Base-by-base conservation (phyloP, 2,888 invertebrate genomes). In the Formica aserva region DNA sequence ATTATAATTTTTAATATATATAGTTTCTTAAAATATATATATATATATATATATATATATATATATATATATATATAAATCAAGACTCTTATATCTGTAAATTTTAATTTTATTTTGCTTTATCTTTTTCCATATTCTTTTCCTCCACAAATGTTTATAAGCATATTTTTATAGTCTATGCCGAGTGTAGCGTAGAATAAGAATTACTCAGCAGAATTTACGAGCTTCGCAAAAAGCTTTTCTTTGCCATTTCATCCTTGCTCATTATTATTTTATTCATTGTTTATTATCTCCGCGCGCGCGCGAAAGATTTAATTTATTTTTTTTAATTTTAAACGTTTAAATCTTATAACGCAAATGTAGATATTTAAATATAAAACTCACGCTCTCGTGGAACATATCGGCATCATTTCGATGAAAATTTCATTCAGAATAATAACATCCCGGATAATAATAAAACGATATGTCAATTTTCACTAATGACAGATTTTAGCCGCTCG, bases 381-480 rank as follows among this genome's bases (percentile, higher is more conserved):
- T 22, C 22, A 3, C 0, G 13, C 22, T 15, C n/a, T 62, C 3
- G 9, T 6, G n/a, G 3, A 41, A 60, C 41, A 74, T 5, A 29
- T 9, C 5, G 9, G 15, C 15, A 29, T 60, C 41, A 13, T 45
- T 75, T 75, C 29, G 63, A 75, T 62, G 65, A 35, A 65, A 52
- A 35, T 76, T 35, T 65, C 5, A 22, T 35, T 48, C 18, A 15
- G 8, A 45, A 45, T 13, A 45, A 45, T 15, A 15, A 4, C 4
- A 45, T 45, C 3, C 13, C 13, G 45, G 15, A 45, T 45, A 45
- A 45, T 15, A 45, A 45, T 52, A 52, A n/a, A 52, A 52, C 8
- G 52, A 52, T 48, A n/a, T n/a, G 52, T 52, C 52, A 52, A 45
- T 35, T 9, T 48, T 38, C 26, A 9, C 5, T 3, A 15, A 18